A percentile compares a stretch with the other conserved stretches of the same genome.
phyloP scores from a whole-genome alignment of 2,113 vertebrate species.

The Vombatus ursinus region DNA sequence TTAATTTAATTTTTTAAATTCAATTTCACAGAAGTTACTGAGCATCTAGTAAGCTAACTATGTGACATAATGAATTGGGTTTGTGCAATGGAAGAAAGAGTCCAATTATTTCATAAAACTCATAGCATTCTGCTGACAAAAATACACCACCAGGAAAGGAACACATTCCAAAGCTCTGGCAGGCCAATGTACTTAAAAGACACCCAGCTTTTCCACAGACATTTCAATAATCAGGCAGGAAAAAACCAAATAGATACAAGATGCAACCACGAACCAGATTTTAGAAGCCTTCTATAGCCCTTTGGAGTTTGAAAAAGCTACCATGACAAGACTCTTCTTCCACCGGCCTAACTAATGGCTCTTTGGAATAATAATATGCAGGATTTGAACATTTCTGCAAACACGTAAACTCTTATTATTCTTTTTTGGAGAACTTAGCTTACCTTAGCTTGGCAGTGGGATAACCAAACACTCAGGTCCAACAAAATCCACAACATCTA shows the following conservation, averaged over 20 bases:
- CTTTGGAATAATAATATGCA: slow-evolving; percentile 24
- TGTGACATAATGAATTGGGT: background rate
- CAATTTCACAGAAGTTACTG: background rate
- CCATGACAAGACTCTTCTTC: background rate
- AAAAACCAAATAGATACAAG: slow-evolving; percentile 17
- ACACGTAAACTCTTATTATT: slow-evolving; percentile 1
- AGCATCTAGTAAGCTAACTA: background rate
- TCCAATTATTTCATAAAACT: slow-evolving; percentile 7
- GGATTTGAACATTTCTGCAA: slow-evolving; percentile 32
- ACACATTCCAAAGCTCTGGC: background rate
- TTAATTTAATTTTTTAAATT: background rate
- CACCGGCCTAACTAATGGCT: background rate
- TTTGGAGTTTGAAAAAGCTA: background rate
- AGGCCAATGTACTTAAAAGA: background rate
- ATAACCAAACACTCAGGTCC: slow-evolving; percentile 31
- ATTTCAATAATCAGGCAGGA: background rate
- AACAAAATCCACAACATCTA: slow-evolving; percentile 14
- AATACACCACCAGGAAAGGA: background rate
- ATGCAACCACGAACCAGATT: background rate
- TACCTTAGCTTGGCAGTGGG: background rate
- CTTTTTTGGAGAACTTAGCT: background rate
- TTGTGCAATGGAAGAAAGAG: background rate
- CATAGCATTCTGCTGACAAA: slow-evolving; percentile 2
- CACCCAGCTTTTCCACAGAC: background rate
- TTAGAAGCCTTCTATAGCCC: background rate